phyloP scores from a whole-genome alignment of 2,888 invertebrate species.

The Chrysotoxum bicinctum region DNA sequence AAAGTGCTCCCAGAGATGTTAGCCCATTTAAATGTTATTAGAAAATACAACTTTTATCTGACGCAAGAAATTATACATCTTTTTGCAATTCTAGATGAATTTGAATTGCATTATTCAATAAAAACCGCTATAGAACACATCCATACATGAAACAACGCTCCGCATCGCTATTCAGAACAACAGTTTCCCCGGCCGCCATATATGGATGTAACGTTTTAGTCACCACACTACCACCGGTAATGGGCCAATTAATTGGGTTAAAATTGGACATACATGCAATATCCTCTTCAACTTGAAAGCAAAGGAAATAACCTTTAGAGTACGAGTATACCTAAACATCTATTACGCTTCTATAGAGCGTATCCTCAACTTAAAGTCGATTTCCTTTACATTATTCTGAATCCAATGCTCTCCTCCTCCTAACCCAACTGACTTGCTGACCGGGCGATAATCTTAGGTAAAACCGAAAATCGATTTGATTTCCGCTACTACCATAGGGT shows the following conservation, averaged over 20 bases:
- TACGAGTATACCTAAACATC: slow-evolving; percentile 14
- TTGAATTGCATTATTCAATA: not conserved
- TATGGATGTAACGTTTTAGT: slow-evolving; percentile 6
- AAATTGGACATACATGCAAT: slow-evolving; percentile 45
- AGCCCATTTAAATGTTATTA: too few relatives aligned
- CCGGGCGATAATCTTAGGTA: slow-evolving; percentile 66
- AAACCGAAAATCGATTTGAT: slow-evolving; percentile 71
- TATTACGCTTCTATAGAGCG: not conserved
- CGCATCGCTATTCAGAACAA: not conserved
- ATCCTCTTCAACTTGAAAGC: slow-evolving; percentile 16
- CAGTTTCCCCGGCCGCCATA: not conserved
- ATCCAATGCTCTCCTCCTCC: not conserved
- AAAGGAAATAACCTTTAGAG: not conserved
- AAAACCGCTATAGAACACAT: not conserved
- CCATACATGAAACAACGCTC: not conserved
- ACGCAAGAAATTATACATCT: too few relatives aligned
- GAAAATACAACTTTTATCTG: too few relatives aligned
- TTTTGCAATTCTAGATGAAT: not conserved
- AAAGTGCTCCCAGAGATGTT: too few relatives aligned
- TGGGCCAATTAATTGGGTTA: slow-evolving; percentile 66
- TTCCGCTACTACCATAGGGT: slow-evolving; percentile 47
- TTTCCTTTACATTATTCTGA: not conserved
- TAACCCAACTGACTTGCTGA: slow-evolving; percentile 36
- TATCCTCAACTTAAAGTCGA: slow-evolving; percentile 28
- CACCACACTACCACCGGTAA: slow-evolving; percentile 53